Percentiles rank a stretch among this genome's conserved stretches.
Evolutionary conservation across 2,888 invertebrate genomes (phyloP).

Genomic region (Sepiola atlantica): DNA sequence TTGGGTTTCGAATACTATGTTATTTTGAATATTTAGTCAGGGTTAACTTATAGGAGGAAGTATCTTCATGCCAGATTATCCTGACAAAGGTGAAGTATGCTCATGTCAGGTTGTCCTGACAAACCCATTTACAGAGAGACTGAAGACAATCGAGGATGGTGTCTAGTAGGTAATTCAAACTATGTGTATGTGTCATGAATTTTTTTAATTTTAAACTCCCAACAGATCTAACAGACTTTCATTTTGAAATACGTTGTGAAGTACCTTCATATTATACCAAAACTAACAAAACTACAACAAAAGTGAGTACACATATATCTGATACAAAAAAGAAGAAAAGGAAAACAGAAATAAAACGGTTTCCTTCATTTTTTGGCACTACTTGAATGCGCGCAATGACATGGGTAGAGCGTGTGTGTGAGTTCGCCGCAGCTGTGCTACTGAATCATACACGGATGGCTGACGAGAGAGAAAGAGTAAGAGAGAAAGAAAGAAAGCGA

Average conservation of each 20-base stretch:
- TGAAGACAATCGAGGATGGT: too few species aligned
- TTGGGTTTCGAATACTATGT: too few species aligned
- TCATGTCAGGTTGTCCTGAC: too few species aligned
- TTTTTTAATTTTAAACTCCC: background rate
- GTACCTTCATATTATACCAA: background rate
- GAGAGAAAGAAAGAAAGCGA: too few species aligned
- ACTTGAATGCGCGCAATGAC: background rate
- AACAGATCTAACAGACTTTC: background rate
- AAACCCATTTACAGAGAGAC: too few species aligned
- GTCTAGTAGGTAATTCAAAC: too few species aligned
- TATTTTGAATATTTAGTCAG: too few species aligned
- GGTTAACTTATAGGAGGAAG: too few species aligned
- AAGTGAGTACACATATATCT: background rate
- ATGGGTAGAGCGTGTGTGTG: background rate
- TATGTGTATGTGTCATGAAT: too few species aligned
- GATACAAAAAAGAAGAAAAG: too few species aligned
- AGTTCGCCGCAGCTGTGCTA: background rate
- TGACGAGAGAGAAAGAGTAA: background rate
- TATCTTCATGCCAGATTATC: too few species aligned
- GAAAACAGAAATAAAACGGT: background rate
- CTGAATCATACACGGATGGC: conserved; percentile 4
- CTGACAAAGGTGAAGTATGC: too few species aligned
- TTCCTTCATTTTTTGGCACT: background rate
- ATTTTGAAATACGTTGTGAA: background rate
- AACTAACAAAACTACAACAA: background rate